Evolutionary conservation across 2,888 invertebrate species (phyloP).

Genomic region (Diachrysia chrysitis): DNA sequence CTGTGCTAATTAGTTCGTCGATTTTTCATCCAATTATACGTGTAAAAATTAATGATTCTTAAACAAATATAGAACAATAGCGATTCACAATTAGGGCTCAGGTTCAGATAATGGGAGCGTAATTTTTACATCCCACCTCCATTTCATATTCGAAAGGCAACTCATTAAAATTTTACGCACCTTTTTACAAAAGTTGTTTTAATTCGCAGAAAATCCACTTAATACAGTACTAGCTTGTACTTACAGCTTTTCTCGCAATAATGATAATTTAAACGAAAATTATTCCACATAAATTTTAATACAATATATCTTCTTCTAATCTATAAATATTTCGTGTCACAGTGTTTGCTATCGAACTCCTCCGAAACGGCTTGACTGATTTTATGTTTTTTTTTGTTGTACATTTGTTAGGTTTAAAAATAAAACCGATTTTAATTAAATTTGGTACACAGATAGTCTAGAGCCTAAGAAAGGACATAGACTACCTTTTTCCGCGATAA

Average conservation of each 20-base stretch:
- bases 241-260: background rate
- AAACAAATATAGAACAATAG: constrained; percentile 25
- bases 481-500: too few species aligned
- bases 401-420: too few species aligned
- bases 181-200: constrained; percentile 5
- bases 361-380: too few species aligned
- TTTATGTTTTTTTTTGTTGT: too few species aligned
- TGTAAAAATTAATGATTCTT: background rate
- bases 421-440: too few species aligned
- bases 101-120: constrained; percentile 21
- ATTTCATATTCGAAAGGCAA: constrained; percentile 28
- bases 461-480: too few species aligned
- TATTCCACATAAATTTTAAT: too few species aligned
- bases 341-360: too few species aligned
- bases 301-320: too few species aligned
- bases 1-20: background rate
- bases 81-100: constrained; percentile 15
- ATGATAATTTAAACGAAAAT: too few species aligned
- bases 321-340: too few species aligned
- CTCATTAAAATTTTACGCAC: constrained; percentile 51
- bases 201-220: constrained; percentile 8
- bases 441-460: too few species aligned
- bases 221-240: background rate
- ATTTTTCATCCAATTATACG: background rate
- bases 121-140: constrained; percentile 29